Evolutionary conservation across 2,113 vertebrate genomes (phyloP).

Genomic region (Silurus meridionalis): DNA sequence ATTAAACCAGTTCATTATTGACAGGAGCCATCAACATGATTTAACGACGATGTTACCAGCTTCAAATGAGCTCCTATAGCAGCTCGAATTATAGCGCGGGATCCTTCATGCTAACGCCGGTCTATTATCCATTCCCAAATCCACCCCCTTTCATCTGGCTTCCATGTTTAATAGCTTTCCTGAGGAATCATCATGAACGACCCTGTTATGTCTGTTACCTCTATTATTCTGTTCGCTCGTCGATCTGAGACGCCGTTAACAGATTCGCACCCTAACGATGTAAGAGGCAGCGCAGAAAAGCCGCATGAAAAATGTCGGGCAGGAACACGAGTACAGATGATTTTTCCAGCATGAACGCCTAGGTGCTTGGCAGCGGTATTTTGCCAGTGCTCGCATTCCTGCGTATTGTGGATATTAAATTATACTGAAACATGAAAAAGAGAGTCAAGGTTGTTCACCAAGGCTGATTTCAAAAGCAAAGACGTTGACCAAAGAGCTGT

Average conservation of each 20-base stretch:
- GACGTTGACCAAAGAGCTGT: not conserved
- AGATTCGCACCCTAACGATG: not conserved
- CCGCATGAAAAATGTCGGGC: not conserved
- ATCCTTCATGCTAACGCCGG: not conserved
- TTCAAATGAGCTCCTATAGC: not conserved
- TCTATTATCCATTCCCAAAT: not conserved
- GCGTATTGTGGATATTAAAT: not conserved
- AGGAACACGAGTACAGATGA: constrained; percentile 1
- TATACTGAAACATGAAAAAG: constrained; percentile 3
- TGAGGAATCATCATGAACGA: not conserved
- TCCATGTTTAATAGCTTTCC: not conserved
- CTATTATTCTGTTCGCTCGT: not conserved
- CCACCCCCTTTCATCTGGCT: not conserved
- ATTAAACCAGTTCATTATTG: not conserved
- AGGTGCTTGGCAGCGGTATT: not conserved
- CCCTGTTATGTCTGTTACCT: not conserved
- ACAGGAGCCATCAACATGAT: not conserved
- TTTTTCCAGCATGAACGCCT: not conserved
- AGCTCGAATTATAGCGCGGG: not conserved
- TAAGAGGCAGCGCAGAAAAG: not conserved
- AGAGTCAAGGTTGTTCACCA: not conserved
- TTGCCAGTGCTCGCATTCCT: not conserved
- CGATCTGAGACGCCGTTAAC: not conserved
- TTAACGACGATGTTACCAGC: not conserved
- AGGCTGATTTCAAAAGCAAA: constrained; percentile 16